phyloP scores from a whole-genome alignment of 2,797 vertebrate genomes.

The Parauchenoglanis ngamensis region DNA sequence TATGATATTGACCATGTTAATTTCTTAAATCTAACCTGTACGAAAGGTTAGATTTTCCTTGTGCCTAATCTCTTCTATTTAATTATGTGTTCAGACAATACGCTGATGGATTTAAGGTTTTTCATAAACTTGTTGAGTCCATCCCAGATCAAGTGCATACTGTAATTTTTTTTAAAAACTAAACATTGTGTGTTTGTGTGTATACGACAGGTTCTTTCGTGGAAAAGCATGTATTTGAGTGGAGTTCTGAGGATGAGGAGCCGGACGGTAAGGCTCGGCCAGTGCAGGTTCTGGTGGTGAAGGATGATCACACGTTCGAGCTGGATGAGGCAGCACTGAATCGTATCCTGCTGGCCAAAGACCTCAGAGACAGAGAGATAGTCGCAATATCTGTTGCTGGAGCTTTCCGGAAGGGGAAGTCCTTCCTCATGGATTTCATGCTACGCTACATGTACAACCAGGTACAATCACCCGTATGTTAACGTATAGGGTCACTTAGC shows the following conservation, averaged over 20 bases:
- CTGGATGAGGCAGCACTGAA: conserved; percentile 90
- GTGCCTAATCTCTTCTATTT: neutral
- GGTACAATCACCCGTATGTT: conserved; percentile 67
- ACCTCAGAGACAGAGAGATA: conserved; percentile 90
- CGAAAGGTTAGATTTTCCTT: neutral
- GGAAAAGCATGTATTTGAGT: conserved; percentile 87
- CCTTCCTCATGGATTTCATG: conserved; percentile 99
- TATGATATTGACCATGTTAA: neutral
- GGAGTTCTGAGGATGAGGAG: conserved; percentile 97
- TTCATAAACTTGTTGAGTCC: neutral
- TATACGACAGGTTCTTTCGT: conserved; percentile 83
- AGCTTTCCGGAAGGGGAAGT: conserved; percentile 97
- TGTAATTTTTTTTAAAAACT: neutral
- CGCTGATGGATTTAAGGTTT: neutral
- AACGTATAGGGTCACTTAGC: neutral
- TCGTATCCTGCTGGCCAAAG: conserved; percentile 90
- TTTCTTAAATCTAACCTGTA: neutral
- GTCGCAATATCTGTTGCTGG: conserved; percentile 95
- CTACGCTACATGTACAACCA: conserved; percentile 97
- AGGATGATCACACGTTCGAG: conserved; percentile 96
- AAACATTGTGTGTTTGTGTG: conserved; percentile 3
- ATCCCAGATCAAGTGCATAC: neutral
- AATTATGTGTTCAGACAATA: neutral
- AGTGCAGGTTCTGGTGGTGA: conserved; percentile 93
- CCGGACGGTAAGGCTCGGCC: conserved; percentile 87